A percentile compares a stretch with the other conserved stretches of the same genome.
These are phyloP conservation scores for Babylonia areolata DNA, from an alignment of 1,140 invertebrate genomes.

Conservation along the genomic window DNA sequence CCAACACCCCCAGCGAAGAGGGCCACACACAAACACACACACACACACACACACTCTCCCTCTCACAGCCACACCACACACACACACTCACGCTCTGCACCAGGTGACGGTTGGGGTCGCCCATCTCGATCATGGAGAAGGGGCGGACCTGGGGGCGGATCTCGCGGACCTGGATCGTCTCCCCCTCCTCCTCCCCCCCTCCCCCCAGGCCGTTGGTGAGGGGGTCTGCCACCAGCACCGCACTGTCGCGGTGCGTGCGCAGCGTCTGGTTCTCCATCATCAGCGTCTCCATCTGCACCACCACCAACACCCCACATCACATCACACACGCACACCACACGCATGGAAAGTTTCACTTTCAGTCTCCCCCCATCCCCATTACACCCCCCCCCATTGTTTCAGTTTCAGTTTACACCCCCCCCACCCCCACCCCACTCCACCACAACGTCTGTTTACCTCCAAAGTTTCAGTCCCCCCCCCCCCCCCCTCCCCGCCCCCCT, in stretches of 20 bases:
- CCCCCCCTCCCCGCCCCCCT: too few relatives aligned
- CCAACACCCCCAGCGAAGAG: too few relatives aligned
- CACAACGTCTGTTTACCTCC: too few relatives aligned
- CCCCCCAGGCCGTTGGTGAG: constrained; percentile 22
- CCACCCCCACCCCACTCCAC: too few relatives aligned
- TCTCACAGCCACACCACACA: background rate
- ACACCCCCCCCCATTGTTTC: too few relatives aligned
- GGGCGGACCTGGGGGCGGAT: constrained; percentile 15
- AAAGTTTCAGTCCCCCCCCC: too few relatives aligned
- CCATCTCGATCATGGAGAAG: constrained; percentile 51
- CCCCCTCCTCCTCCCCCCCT: constrained; percentile 8
- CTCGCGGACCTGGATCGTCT: constrained; percentile 6
- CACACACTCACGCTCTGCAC: constrained; percentile 37
- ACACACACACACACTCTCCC: too few relatives aligned
- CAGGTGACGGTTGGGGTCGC: constrained; percentile 44
- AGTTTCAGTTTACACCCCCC: too few relatives aligned
- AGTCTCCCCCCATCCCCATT: too few relatives aligned
- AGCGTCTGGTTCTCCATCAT: constrained; percentile 37
- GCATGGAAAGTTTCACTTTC: too few relatives aligned
- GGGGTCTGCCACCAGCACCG: constrained; percentile 25
- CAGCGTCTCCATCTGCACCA: constrained; percentile 40
- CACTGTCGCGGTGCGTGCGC: constrained; percentile 29
- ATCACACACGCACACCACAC: background rate
- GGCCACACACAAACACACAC: too few relatives aligned
- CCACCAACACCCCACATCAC: too few relatives aligned